Evolutionary conservation across 64 coral and sea anemone species (phyloP).

Genomic region (Stichodactyla helianthus): DNA sequence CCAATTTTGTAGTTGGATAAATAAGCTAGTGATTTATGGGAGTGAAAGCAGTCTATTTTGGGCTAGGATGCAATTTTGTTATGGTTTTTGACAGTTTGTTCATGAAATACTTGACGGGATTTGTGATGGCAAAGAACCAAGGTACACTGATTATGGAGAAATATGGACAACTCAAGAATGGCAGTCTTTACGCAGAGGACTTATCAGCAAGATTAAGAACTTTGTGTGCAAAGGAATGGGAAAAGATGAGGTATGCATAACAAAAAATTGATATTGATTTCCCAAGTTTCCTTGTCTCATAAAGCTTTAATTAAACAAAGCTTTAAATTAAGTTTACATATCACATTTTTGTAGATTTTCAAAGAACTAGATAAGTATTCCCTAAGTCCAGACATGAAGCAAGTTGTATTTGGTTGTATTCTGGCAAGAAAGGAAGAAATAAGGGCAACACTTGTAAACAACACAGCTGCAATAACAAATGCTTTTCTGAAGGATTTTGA

Average conservation of each 20-base stretch:
- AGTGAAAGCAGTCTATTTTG: neutral
- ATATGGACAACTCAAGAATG: constrained; percentile 88
- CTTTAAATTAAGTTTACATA: no score
- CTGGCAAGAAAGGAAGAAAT: constrained; percentile 79
- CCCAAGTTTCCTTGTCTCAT: neutral
- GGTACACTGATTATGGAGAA: constrained; percentile 70
- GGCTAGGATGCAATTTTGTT: neutral
- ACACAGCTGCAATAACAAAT: constrained; percentile 80
- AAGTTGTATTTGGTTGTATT: constrained; percentile 67
- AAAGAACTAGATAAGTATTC: constrained; percentile 50
- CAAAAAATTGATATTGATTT: neutral
- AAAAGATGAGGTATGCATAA: constrained; percentile 64
- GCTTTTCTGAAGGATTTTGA: constrained; percentile 93
- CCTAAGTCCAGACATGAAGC: constrained; percentile 60
- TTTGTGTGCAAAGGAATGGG: constrained; percentile 57
- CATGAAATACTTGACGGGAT: constrained; percentile 74
- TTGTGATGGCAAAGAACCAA: constrained; percentile 67
- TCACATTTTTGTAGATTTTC: constrained; percentile 39
- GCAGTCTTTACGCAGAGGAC: constrained; percentile 51
- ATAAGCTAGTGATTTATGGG: neutral
- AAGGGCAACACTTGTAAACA: constrained; percentile 50
- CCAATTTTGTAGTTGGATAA: neutral
- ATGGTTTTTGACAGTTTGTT: constrained; percentile 49
- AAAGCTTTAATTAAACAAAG: neutral
- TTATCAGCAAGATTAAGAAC: constrained; percentile 40